Conservation (phyloP, 2,888 invertebrate species). For the Zhuqinia jingwanae region DNA sequence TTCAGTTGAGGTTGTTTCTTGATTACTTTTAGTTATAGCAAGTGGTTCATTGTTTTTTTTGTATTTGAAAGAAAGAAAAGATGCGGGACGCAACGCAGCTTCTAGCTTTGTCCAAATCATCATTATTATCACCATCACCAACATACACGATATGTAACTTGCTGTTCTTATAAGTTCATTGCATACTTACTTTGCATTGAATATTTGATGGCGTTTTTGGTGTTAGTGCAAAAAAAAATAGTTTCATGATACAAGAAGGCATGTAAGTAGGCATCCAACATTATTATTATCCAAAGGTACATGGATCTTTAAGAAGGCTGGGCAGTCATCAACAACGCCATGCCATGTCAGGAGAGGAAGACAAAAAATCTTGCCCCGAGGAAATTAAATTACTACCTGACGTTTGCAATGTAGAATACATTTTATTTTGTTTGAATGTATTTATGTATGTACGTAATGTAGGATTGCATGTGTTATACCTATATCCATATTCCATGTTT, state of each 20-base stretch:
- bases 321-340: not conserved
- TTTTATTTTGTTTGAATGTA: too few relatives aligned
- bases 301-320: not conserved
- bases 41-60: not conserved
- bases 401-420: too few relatives aligned
- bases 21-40: not conserved
- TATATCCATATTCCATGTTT: too few relatives aligned
- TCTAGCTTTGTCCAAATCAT: not conserved
- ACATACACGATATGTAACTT: not conserved
- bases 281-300: not conserved
- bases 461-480: too few relatives aligned
- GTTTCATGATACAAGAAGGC: not conserved
- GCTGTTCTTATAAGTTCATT: not conserved
- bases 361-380: conserved; percentile 61
- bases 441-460: too few relatives aligned
- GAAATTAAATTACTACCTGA: conserved; percentile 50
- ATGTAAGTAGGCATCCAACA: not conserved
- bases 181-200: not conserved
- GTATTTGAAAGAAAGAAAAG: not conserved
- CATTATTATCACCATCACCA: not conserved
- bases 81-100: not conserved
- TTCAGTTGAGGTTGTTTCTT: not conserved
- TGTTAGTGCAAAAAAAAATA: not conserved
- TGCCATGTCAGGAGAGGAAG: conserved; percentile 43
- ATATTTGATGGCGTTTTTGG: not conserved